Conservation (phyloP, 2,113 vertebrate genomes). For the Mesitornis unicolor region DNA sequence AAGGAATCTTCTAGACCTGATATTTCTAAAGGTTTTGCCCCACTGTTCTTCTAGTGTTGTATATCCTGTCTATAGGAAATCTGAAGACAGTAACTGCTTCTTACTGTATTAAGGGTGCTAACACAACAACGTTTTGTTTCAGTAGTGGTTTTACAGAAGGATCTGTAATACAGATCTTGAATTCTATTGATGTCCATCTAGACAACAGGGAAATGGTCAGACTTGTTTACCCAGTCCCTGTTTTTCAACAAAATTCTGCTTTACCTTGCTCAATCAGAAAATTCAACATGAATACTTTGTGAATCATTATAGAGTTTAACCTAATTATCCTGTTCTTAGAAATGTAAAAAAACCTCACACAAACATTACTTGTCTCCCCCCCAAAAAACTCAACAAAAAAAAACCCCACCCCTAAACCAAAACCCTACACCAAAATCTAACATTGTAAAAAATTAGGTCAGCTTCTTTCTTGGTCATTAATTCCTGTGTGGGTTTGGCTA, state of each 20-base stretch:
- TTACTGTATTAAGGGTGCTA: not conserved
- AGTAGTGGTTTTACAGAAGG: not conserved
- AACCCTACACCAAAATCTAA: not conserved
- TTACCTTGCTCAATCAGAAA: not conserved
- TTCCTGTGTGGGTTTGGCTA: rapidly evolving
- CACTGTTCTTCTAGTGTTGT: not conserved
- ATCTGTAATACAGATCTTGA: not conserved
- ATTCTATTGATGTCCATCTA: not conserved
- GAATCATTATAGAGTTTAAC: not conserved
- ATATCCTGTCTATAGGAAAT: not conserved
- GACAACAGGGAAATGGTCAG: not conserved
- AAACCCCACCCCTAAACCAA: not conserved
- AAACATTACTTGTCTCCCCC: too few species aligned
- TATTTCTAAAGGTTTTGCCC: not conserved
- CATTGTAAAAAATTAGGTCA: not conserved
- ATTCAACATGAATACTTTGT: not conserved
- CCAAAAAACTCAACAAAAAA: not conserved
- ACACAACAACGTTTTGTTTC: not conserved
- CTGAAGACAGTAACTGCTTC: not conserved
- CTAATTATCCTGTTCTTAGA: not conserved
- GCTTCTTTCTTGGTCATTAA: not conserved
- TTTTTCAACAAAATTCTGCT: not conserved
- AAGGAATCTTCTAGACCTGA: not conserved
- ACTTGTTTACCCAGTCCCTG: not conserved
- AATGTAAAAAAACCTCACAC: not conserved